These are phyloP conservation scores for Hipposideros larvatus DNA, from an alignment of 2,797 vertebrate species.

Conservation along the genomic window DNA sequence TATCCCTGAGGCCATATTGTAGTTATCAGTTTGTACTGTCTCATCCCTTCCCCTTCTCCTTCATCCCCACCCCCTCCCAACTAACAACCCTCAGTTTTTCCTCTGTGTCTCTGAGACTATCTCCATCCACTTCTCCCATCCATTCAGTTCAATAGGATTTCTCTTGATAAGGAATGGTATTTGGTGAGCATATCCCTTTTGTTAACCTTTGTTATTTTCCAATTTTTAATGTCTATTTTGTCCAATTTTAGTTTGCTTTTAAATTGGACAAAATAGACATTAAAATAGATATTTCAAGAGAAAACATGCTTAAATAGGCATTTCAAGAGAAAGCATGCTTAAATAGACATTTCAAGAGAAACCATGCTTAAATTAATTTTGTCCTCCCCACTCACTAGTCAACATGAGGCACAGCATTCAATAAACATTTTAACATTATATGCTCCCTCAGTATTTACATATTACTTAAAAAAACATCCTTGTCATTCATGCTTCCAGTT, in stretches of 20 bases:
- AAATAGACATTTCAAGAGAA: neutral
- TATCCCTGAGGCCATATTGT: too few species aligned
- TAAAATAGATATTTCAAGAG: too few species aligned
- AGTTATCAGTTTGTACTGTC: too few species aligned
- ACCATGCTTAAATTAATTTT: neutral
- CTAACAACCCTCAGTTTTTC: too few species aligned
- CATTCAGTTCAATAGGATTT: neutral
- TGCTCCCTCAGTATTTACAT: neutral
- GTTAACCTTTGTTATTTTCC: neutral
- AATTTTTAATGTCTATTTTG: neutral
- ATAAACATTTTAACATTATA: neutral
- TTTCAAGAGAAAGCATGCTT: too few species aligned
- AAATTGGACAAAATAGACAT: too few species aligned
- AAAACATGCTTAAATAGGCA: too few species aligned
- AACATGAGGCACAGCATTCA: neutral
- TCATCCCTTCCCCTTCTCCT: too few species aligned
- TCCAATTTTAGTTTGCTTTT: neutral
- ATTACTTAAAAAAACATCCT: neutral
- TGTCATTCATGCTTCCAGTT: neutral
- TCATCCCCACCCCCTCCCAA: too few species aligned
- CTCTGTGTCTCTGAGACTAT: too few species aligned
- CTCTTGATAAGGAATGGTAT: neutral
- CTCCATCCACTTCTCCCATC: too few species aligned
- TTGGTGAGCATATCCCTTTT: neutral
- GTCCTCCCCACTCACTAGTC: neutral